Evolutionary conservation across 1,140 invertebrate genomes (phyloP).

Genomic region (Popillia japonica): DNA sequence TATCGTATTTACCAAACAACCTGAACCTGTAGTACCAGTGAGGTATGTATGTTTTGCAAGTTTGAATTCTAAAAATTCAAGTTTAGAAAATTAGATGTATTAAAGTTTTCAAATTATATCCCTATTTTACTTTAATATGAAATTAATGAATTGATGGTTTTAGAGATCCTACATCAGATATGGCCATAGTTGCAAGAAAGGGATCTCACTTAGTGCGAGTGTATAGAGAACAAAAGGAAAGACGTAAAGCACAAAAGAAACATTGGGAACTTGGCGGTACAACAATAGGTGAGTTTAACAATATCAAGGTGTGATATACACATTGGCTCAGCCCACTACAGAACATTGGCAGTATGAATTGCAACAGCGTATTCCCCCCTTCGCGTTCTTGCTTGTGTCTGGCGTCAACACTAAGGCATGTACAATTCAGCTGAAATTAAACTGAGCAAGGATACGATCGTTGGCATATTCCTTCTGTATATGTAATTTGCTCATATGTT

Average conservation of each 20-base stretch:
- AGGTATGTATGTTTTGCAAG: slow-evolving; percentile 62
- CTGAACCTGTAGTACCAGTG: slow-evolving; percentile 93
- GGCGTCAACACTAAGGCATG: too few species aligned
- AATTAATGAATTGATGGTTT: slow-evolving; percentile 3
- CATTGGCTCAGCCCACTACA: too few species aligned
- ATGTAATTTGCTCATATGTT: too few species aligned
- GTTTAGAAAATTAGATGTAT: not conserved
- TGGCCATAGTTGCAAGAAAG: slow-evolving; percentile 97
- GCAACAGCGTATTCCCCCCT: too few species aligned
- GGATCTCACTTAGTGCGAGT: slow-evolving; percentile 89
- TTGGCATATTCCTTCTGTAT: too few species aligned
- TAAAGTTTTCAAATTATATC: not conserved
- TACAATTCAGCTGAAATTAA: too few species aligned
- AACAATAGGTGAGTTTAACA: slow-evolving; percentile 74
- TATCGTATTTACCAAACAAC: slow-evolving; percentile 99
- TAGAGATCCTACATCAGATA: slow-evolving; percentile 96
- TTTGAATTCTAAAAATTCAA: too few species aligned
- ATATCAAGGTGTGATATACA: not conserved
- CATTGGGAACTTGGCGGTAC: slow-evolving; percentile 99
- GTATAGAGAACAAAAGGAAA: slow-evolving; percentile 95
- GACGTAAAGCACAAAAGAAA: slow-evolving; percentile 95
- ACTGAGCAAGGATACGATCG: too few species aligned
- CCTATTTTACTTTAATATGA: too few species aligned
- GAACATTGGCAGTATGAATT: too few species aligned
- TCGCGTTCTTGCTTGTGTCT: too few species aligned